Evolutionary conservation across 2,113 vertebrate genomes (phyloP).

Genomic region (Thalassarche chlororhynchos): DNA sequence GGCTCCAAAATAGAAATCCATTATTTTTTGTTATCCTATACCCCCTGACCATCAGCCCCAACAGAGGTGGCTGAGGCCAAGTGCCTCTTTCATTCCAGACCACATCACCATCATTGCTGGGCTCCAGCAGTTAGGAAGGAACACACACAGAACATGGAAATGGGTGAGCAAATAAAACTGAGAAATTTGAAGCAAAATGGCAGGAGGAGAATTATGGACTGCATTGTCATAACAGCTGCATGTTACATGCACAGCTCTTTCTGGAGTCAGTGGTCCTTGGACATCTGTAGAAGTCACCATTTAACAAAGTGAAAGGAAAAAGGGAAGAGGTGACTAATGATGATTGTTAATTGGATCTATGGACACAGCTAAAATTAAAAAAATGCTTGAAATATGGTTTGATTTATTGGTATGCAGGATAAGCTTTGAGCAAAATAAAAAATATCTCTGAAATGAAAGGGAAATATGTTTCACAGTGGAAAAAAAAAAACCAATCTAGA

Average conservation of each 20-base stretch:
- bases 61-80: background rate
- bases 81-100: background rate
- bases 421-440: constrained; percentile 7
- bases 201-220: background rate
- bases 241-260: background rate
- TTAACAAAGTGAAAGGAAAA: background rate
- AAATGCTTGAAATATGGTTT: constrained; percentile 49
- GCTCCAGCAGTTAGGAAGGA: background rate
- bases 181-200: background rate
- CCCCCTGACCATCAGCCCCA: background rate
- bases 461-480: constrained; percentile 68
- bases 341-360: background rate
- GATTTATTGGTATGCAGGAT: constrained; percentile 52
- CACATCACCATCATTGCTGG: background rate
- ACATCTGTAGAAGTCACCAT: background rate
- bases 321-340: background rate
- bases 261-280: background rate
- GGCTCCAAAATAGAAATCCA: background rate
- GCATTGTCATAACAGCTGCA: background rate
- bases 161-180: background rate
- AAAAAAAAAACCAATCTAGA: constrained; percentile 66
- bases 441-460: constrained; percentile 27
- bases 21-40: background rate
- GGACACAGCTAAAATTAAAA: background rate
- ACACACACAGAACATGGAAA: background rate